Conservation (phyloP, 2,888 invertebrate species). For the Tricholauxania praeusta region DNA sequence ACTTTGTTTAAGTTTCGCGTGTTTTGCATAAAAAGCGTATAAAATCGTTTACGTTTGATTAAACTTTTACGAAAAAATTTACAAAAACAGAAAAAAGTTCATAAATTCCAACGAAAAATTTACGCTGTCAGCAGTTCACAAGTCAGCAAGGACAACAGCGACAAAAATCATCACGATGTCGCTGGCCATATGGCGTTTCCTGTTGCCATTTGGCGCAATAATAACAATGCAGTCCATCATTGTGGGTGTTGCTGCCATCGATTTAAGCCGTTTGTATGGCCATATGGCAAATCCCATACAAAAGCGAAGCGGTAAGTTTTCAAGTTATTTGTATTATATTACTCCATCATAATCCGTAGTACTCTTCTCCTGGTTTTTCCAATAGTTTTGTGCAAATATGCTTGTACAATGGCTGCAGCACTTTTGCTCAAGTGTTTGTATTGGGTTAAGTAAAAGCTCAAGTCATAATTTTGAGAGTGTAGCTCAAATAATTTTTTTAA, state of each 20-base stretch:
- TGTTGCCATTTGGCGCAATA: slow-evolving; percentile 71
- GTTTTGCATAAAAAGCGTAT: too few species aligned
- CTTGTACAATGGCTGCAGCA: not conserved
- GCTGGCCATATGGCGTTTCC: slow-evolving; percentile 63
- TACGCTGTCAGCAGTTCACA: not conserved
- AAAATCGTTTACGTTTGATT: not conserved
- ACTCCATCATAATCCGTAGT: not conserved
- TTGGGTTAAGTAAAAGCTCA: slow-evolving; percentile 22
- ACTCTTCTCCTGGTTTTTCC: not conserved
- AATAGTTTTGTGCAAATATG: not conserved
- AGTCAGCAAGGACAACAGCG: not conserved
- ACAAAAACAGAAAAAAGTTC: not conserved
- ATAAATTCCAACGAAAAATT: not conserved
- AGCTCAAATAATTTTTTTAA: too few species aligned
- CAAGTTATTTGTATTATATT: not conserved
- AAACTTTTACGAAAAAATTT: not conserved
- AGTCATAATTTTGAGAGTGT: slow-evolving; percentile 22
- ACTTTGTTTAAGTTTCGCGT: too few species aligned
- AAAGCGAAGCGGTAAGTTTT: slow-evolving; percentile 66
- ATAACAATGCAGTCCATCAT: slow-evolving; percentile 77
- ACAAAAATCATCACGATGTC: slow-evolving; percentile 26
- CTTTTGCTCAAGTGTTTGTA: not conserved
- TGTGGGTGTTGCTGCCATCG: slow-evolving; percentile 73
- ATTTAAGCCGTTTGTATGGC: slow-evolving; percentile 85
- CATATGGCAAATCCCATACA: slow-evolving; percentile 71